These are phyloP conservation scores for Allolobophora icterica DNA, from an alignment of 2,888 invertebrate species.

Conservation along the genomic window DNA sequence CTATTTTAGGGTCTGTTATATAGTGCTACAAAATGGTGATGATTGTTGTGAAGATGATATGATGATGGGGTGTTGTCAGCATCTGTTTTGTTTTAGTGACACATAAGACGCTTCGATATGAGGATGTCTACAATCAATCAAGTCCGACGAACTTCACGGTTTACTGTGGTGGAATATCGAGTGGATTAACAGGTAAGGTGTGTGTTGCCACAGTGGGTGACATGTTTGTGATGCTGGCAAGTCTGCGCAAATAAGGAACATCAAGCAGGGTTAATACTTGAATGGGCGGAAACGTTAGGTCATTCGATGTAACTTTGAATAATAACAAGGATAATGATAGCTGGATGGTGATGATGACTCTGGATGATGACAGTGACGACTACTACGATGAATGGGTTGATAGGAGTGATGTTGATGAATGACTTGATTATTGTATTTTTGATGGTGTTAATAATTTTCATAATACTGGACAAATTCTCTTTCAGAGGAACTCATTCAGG, in stretches of 20 bases:
- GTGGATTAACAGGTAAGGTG: slow-evolving; percentile 73
- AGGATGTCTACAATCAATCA: slow-evolving; percentile 96
- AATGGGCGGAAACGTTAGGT: too few species aligned
- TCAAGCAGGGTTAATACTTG: neutral
- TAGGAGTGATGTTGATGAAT: neutral
- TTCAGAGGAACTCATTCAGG: slow-evolving; percentile 91
- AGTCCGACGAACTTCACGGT: slow-evolving; percentile 98
- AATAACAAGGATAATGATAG: neutral
- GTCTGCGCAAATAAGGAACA: neutral
- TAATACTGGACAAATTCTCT: slow-evolving; percentile 33
- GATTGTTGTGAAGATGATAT: neutral
- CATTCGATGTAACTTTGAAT: neutral
- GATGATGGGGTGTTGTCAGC: neutral
- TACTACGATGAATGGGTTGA: neutral
- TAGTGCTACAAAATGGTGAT: neutral
- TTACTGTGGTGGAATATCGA: slow-evolving; percentile 95
- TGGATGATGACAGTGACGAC: neutral
- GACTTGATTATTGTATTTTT: neutral
- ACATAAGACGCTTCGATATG: slow-evolving; percentile 70
- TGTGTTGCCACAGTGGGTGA: neutral
- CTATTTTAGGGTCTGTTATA: too few species aligned
- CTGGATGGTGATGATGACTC: neutral
- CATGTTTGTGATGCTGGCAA: neutral
- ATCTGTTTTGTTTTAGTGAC: neutral
- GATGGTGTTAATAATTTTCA: neutral